A percentile compares a stretch with the other conserved stretches of the same genome.
These are phyloP conservation scores for Caenorhabditis doughertyi DNA, from an alignment of 2,888 invertebrate species.

Conservation along the genomic window DNA sequence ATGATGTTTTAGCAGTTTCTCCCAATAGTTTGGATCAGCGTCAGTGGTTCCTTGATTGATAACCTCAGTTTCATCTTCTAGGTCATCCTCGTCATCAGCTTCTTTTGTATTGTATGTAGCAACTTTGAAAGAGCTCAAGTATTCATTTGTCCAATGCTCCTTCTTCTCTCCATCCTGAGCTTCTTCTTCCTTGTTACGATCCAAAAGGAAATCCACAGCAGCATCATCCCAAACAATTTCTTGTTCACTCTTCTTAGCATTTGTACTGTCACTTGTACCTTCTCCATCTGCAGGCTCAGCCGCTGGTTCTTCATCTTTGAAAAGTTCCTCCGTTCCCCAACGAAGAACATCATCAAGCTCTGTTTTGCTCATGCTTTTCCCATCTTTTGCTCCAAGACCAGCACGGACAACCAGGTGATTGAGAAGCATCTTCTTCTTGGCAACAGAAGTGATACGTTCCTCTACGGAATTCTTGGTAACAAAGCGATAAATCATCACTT, in stretches of 20 bases:
- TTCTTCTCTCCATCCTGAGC: constrained; percentile 71
- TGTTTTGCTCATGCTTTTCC: constrained; percentile 92
- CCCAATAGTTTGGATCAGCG: constrained; percentile 99
- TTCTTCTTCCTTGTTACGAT: constrained; percentile 85
- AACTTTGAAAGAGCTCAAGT: constrained; percentile 91
- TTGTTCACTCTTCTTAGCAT: constrained; percentile 91
- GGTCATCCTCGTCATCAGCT: constrained; percentile 89
- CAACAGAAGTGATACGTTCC: constrained; percentile 95
- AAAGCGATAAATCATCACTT: constrained; percentile 92
- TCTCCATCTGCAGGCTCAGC: constrained; percentile 89
- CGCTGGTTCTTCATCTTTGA: constrained; percentile 92
- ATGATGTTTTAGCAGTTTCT: constrained; percentile 96
- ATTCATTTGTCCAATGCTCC: constrained; percentile 97
- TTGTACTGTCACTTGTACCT: constrained; percentile 23
- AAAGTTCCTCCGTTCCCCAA: constrained; percentile 98
- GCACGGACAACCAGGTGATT: constrained; percentile 97
- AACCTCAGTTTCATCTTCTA: constrained; percentile 89
- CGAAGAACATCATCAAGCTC: constrained; percentile 97
- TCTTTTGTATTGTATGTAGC: constrained; percentile 91
- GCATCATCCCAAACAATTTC: constrained; percentile 89
- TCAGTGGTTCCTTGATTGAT: constrained; percentile 95
- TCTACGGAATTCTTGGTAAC: constrained; percentile 99
- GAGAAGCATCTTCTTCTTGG: constrained; percentile 99
- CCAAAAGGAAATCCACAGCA: constrained; percentile 93
- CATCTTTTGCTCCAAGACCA: constrained; percentile 94